Percentiles rank a stretch among this genome's conserved stretches.
Evolutionary conservation across 2,888 invertebrate species (phyloP).

Genomic region (Sipunculus nudus): DNA sequence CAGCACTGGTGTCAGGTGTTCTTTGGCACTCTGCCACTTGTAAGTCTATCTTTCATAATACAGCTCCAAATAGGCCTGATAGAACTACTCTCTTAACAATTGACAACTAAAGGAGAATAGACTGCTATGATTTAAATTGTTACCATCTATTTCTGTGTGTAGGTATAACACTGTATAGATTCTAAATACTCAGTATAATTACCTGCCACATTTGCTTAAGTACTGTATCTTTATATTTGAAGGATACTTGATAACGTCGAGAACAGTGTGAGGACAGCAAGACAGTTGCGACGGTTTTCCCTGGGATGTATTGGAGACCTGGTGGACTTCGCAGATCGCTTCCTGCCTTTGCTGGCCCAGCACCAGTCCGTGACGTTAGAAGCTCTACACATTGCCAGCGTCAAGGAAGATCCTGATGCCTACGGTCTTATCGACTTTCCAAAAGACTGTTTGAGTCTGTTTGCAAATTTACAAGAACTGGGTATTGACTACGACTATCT

Average conservation of each 20-base stretch:
- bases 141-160: too few relatives aligned
- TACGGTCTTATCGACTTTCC: slow-evolving; percentile 73
- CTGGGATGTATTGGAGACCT: slow-evolving; percentile 72
- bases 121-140: too few relatives aligned
- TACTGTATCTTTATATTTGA: slow-evolving; percentile 3
- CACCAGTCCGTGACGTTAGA: slow-evolving; percentile 72
- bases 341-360: slow-evolving; percentile 67
- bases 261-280: slow-evolving; percentile 68
- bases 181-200: too few relatives aligned
- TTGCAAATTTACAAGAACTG: slow-evolving; percentile 72
- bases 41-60: too few relatives aligned
- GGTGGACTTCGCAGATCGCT: slow-evolving; percentile 66
- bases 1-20: too few relatives aligned
- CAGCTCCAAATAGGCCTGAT: too few relatives aligned
- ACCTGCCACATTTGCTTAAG: too few relatives aligned
- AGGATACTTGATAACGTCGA: slow-evolving; percentile 65
- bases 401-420: slow-evolving; percentile 78
- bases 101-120: too few relatives aligned
- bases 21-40: too few relatives aligned
- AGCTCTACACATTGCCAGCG: slow-evolving; percentile 76
- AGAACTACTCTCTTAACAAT: too few relatives aligned
- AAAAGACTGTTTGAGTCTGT: slow-evolving; percentile 72
- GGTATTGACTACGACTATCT: slow-evolving; percentile 68
- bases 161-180: too few relatives aligned
- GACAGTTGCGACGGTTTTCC: slow-evolving; percentile 68